Conservation (phyloP, 2,113 vertebrate species). For the Narcine bancroftii region DNA sequence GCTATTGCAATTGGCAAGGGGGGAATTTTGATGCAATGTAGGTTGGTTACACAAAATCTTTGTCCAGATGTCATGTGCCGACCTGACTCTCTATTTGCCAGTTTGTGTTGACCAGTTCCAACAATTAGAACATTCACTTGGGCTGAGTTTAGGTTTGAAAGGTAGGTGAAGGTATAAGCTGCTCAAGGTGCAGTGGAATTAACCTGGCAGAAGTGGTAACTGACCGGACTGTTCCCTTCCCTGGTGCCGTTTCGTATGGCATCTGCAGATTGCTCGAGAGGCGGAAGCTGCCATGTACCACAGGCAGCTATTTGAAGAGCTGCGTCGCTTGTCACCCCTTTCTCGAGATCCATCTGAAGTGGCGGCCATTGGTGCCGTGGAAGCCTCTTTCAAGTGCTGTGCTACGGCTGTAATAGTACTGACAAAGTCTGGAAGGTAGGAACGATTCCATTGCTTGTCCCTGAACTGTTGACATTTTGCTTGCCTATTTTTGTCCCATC, state of each 20-base stretch:
- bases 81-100: background rate
- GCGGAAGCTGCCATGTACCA: constrained; percentile 97
- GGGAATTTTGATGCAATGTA: background rate
- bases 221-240: constrained; percentile 50
- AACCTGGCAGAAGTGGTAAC: constrained; percentile 36
- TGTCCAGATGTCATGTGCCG: background rate
- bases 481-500: constrained; percentile 1
- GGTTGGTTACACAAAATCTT: background rate
- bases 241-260: constrained; percentile 36
- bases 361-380: constrained; percentile 82
- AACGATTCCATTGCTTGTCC: constrained; percentile 21
- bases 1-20: background rate
- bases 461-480: constrained; percentile 31
- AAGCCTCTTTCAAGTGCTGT: constrained; percentile 96
- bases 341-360: constrained; percentile 93
- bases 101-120: no score
- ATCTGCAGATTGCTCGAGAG: constrained; percentile 84
- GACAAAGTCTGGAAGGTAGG: constrained; percentile 95
- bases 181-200: background rate
- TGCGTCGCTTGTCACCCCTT: constrained; percentile 81
- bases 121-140: no score
- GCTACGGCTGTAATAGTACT: constrained; percentile 94
- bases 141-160: background rate
- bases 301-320: constrained; percentile 93
- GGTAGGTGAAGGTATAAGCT: background rate